Evolutionary conservation across 1,140 invertebrate species (phyloP), one percentile per base, ranked within the genome.

Genomic region (Neodiprion virginianus): DNA sequence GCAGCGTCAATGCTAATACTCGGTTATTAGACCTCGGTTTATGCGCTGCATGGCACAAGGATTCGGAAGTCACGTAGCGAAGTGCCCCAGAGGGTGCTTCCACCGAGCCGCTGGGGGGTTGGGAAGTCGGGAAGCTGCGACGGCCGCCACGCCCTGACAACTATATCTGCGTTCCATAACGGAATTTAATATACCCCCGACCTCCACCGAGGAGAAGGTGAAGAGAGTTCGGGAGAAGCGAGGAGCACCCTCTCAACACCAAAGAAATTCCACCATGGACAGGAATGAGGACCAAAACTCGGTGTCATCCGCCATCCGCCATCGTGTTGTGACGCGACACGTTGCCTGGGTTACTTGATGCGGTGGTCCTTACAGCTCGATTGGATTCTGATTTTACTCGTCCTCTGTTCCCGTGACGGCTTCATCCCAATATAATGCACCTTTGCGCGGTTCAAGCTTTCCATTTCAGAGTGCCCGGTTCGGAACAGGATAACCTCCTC

Each of bases 11-110:
- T 84, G 85, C 80, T 86, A 87, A 87, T 86, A 82, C 80, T 74
- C 75, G 78, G 75, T 87, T 87, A 87, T 87, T 87, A 86, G 80
- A 75, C 80, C 79, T 83, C 72, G 79, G 80, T 82, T 86, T 85
- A 40, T 82, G 78, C 82, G 79, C 83, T 82, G 81, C 74, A 78
- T 81, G 76, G 82, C 79, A 79, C 78, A 77, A 68, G 48, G 74
- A 82, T 77, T 76, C 77, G 69, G 81, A 76, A 83, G 82, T 82
- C 78, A 80, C 79, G 81, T 82, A 78, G 83, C 74, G 83, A 81
- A 80, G 77, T 81, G 80, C 79, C 78, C 74, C 77, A 74, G 73
- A 80, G 82, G 79, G 81, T 74, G 80, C 80, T 79, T 73, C 77
- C 77, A 66, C 80, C 67, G 17, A 5, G 67, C 10, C 10, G 7